Conservation (phyloP, 2,888 invertebrate genomes). For the Xylocampa areola region DNA sequence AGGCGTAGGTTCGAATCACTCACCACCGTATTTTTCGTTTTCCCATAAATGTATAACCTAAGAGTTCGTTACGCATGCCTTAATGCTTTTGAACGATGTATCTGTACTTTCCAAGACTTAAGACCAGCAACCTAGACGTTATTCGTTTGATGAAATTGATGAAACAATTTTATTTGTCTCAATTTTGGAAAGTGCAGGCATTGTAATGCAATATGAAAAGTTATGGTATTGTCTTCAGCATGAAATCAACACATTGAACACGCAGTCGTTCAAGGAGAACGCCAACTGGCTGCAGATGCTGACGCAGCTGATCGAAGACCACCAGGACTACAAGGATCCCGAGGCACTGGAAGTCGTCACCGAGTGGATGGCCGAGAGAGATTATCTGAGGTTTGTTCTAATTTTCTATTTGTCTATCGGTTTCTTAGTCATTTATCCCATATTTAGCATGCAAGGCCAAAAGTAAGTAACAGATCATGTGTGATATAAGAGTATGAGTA, state of each 20-base stretch:
- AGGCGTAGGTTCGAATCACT: too few relatives aligned
- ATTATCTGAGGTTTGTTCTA: slow-evolving; percentile 91
- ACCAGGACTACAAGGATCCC: slow-evolving; percentile 94
- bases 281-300: slow-evolving; percentile 98
- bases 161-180: too few relatives aligned
- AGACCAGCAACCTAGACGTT: too few relatives aligned
- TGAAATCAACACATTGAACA: slow-evolving; percentile 97
- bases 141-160: too few relatives aligned
- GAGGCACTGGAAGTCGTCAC: slow-evolving; percentile 91
- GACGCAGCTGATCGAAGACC: slow-evolving; percentile 96
- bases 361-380: slow-evolving; percentile 95
- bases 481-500: too few relatives aligned
- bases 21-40: too few relatives aligned
- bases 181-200: too few relatives aligned
- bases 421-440: background rate
- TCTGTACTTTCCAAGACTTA: too few relatives aligned
- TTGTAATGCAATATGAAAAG: background rate
- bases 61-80: too few relatives aligned
- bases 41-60: too few relatives aligned
- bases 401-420: background rate
- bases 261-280: slow-evolving; percentile 94
- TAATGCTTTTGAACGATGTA: too few relatives aligned
- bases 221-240: slow-evolving; percentile 88
- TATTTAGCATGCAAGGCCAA: background rate
- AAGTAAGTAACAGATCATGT: slow-evolving; percentile 18